A percentile compares a stretch with the other conserved stretches of the same genome.
phyloP scores from a whole-genome alignment of 2,888 invertebrate species.

The Ptychoptera albimana region DNA sequence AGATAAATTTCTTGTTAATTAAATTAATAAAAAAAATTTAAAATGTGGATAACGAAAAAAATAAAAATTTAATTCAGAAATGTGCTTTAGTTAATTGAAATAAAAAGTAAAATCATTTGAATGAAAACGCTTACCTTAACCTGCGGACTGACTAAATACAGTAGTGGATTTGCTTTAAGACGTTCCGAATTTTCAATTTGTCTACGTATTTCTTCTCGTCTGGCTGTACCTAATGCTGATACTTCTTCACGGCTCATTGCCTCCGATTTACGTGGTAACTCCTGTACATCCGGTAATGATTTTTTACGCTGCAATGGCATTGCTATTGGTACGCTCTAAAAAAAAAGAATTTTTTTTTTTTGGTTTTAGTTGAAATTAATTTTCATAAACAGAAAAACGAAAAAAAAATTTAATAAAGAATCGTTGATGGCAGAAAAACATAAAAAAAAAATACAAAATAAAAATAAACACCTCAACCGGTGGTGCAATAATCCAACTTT shows the following conservation, averaged over 20 bases:
- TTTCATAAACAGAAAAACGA: background rate
- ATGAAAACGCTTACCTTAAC: slow-evolving; percentile 58
- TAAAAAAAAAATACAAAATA: background rate
- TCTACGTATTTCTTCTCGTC: slow-evolving; percentile 85
- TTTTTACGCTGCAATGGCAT: slow-evolving; percentile 75
- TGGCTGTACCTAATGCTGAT: slow-evolving; percentile 79
- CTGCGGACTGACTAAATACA: slow-evolving; percentile 93
- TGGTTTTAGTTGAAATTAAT: background rate
- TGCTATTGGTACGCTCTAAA: slow-evolving; percentile 52
- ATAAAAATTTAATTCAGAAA: background rate
- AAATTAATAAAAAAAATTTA: slow-evolving; percentile 2
- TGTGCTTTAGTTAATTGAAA: background rate
- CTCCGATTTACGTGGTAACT: slow-evolving; percentile 60
- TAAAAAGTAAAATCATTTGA: background rate
- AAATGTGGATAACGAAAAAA: background rate
- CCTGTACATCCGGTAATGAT: slow-evolving; percentile 89
- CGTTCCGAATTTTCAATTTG: slow-evolving; percentile 83
- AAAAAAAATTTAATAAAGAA: background rate
- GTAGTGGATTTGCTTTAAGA: slow-evolving; percentile 83
- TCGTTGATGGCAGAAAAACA: background rate
- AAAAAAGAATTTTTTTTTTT: background rate
- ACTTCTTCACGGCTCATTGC: slow-evolving; percentile 92
- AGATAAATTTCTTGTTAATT: background rate
- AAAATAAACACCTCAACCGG: slow-evolving; percentile 56
- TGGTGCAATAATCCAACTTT: slow-evolving; percentile 81